Conservation (phyloP, 2,113 vertebrate genomes). For the Jacana jacana region DNA sequence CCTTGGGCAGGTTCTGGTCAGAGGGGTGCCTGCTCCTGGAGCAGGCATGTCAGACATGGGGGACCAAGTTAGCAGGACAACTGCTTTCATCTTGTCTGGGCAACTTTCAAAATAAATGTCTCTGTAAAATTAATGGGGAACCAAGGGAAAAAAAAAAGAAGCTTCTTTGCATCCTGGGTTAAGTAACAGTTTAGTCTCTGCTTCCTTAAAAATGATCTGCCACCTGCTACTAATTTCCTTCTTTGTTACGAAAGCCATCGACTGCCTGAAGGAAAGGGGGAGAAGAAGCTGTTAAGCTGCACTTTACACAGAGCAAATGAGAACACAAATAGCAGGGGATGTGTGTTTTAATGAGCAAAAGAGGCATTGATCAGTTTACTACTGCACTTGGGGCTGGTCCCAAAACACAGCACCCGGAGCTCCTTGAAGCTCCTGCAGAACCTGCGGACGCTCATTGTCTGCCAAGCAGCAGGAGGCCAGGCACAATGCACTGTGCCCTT, state of each 20-base stretch:
- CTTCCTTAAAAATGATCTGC: slow-evolving; percentile 50
- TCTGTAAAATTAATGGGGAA: slow-evolving; percentile 7
- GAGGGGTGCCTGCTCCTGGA: background rate
- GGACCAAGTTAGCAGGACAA: background rate
- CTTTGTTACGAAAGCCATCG: slow-evolving; percentile 29
- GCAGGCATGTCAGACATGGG: background rate
- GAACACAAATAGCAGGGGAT: slow-evolving; percentile 54
- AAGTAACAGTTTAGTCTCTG: slow-evolving; percentile 25
- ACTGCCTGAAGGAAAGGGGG: slow-evolving; percentile 48
- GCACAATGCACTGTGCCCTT: rapidly evolving
- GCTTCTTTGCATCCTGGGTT: slow-evolving; percentile 1
- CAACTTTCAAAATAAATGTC: background rate
- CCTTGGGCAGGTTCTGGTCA: background rate
- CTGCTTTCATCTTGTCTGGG: background rate
- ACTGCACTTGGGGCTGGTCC: background rate
- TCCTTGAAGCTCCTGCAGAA: background rate
- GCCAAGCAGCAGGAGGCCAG: background rate
- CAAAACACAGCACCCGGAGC: background rate
- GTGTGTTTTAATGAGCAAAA: slow-evolving; percentile 46
- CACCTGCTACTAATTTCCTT: slow-evolving; percentile 62
- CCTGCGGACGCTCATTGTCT: background rate
- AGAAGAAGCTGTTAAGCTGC: slow-evolving; percentile 49
- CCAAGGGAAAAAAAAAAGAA: background rate
- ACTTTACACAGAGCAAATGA: slow-evolving; percentile 48
- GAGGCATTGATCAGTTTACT: slow-evolving; percentile 44